Evolutionary conservation across 2,888 invertebrate species (phyloP).

Genomic region (Ormia ochracea): DNA sequence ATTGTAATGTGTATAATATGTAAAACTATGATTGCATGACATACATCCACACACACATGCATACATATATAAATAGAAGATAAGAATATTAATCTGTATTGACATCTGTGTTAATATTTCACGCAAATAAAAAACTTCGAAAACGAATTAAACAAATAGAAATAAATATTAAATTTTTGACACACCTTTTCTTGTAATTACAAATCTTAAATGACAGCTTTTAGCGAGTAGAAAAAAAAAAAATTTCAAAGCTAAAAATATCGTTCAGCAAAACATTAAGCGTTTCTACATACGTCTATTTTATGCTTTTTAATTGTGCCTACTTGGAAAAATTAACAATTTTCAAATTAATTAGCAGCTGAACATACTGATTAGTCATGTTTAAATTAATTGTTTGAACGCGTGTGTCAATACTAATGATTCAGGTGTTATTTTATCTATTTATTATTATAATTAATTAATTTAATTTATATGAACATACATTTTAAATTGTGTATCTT

Average conservation of each 20-base stretch:
- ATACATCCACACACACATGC: too few species aligned
- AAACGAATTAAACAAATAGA: background rate
- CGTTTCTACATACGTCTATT: background rate
- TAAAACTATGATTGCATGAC: too few species aligned
- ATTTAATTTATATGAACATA: background rate
- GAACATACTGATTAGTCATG: background rate
- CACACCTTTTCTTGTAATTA: slow-evolving; percentile 52
- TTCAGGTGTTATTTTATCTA: background rate
- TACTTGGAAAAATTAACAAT: background rate
- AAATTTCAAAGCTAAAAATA: slow-evolving; percentile 54
- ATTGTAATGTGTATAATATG: too few species aligned
- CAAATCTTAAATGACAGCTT: slow-evolving; percentile 47
- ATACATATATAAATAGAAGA: too few species aligned
- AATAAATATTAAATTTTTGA: slow-evolving; percentile 14
- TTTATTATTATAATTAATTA: background rate
- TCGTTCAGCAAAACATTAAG: slow-evolving; percentile 17
- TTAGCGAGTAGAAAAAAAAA: slow-evolving; percentile 48
- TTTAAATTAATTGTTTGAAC: background rate
- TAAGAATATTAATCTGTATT: too few species aligned
- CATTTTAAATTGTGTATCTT: background rate
- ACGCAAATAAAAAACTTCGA: background rate
- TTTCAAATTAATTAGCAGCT: slow-evolving; percentile 10
- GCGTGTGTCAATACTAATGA: background rate
- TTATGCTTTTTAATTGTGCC: background rate
- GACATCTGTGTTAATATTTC: background rate